Conservation (phyloP, 2,797 vertebrate species). For the Xiphophorus birchmanni region DNA sequence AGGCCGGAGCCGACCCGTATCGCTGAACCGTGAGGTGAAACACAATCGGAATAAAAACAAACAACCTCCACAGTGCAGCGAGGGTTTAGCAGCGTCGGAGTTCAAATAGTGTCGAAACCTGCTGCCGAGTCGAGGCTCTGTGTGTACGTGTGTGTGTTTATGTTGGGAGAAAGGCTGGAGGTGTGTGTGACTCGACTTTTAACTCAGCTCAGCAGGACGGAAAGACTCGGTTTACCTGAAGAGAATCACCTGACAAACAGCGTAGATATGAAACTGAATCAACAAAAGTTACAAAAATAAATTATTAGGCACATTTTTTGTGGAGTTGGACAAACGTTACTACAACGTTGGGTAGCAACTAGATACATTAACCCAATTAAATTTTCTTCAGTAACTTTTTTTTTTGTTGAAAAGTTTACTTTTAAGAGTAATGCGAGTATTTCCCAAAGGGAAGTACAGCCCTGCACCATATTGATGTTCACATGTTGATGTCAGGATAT, state of each 20-base stretch:
- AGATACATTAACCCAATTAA: too few species aligned
- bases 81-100: conserved; percentile 10
- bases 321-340: neutral
- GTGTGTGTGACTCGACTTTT: conserved; percentile 32
- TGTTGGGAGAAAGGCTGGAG: neutral
- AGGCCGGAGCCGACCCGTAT: conserved; percentile 27
- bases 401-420: too few species aligned
- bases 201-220: neutral
- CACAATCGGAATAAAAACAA: conserved; percentile 39
- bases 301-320: neutral
- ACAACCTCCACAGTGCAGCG: conserved; percentile 15
- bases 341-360: neutral
- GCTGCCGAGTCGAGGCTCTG: conserved; percentile 36
- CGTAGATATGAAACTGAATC: neutral
- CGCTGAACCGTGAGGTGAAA: conserved; percentile 42
- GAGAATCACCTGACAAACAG: neutral
- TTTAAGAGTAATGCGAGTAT: too few species aligned
- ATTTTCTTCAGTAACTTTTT: too few species aligned
- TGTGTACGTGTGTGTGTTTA: conserved; percentile 13
- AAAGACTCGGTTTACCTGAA: neutral
- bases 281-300: neutral
- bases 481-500: too few species aligned
- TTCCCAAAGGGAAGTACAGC: too few species aligned
- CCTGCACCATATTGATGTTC: too few species aligned
- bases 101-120: conserved; percentile 33